A percentile compares a stretch with the other conserved stretches of the same genome.
phyloP scores from a whole-genome alignment of 2,797 vertebrate genomes.

The Mus spretus region DNA sequence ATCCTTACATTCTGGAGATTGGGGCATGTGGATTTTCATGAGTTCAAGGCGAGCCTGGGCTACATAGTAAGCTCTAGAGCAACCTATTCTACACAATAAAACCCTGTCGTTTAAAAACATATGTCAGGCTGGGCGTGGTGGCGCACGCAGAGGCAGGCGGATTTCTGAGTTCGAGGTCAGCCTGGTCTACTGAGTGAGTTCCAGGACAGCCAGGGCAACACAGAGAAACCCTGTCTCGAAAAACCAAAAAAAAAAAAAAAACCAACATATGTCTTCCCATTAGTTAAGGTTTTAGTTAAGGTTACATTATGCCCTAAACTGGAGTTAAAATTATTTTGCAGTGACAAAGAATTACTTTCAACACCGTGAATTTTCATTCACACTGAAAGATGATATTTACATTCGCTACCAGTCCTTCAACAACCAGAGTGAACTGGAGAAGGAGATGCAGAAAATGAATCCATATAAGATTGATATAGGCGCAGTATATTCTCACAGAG shows the following conservation, averaged over 20 bases:
- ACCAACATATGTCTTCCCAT: neutral
- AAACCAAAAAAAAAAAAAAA: no score
- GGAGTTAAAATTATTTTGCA: conserved; percentile 83
- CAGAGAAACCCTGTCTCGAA: no score
- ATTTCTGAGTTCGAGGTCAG: no score
- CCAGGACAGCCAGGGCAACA: no score
- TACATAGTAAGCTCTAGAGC: neutral
- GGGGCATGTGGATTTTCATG: neutral
- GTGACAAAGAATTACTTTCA: conserved; percentile 96
- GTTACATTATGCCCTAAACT: conserved; percentile 25
- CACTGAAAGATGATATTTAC: conserved; percentile 97
- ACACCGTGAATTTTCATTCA: conserved; percentile 98
- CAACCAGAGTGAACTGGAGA: conserved; percentile 95
- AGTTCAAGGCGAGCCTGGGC: neutral
- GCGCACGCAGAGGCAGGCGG: no score
- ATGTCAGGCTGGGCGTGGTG: neutral
- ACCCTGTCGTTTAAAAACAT: neutral
- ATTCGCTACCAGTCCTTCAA: conserved; percentile 97
- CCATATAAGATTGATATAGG: conserved; percentile 98
- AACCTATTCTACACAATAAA: neutral
- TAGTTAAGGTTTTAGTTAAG: conserved; percentile 29
- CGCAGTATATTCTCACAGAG: conserved; percentile 96
- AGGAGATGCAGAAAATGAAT: conserved; percentile 96
- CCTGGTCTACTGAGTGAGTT: no score
- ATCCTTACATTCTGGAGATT: neutral